Conservation (phyloP, 2,888 invertebrate species). For the Synanthedon myopaeformis region DNA sequence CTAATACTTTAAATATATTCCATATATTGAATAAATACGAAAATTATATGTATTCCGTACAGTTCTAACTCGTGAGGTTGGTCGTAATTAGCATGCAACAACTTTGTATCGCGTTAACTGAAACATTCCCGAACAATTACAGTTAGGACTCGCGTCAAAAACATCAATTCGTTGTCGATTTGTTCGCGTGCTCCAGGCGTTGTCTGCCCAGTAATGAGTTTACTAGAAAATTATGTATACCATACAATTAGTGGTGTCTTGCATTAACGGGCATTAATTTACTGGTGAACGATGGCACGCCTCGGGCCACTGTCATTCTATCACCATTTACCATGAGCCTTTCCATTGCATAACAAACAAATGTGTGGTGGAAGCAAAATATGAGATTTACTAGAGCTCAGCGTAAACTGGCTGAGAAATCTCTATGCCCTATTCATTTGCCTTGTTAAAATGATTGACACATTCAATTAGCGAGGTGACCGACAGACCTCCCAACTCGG, state of each 20-base stretch:
- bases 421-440: constrained; percentile 65
- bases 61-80: too few species aligned
- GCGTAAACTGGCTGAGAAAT: constrained; percentile 1
- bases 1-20: too few species aligned
- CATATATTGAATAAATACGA: too few species aligned
- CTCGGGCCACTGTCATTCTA: constrained; percentile 40
- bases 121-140: too few species aligned
- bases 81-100: background rate
- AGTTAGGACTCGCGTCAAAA: constrained; percentile 9
- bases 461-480: constrained; percentile 80
- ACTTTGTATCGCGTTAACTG: background rate
- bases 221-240: constrained; percentile 41
- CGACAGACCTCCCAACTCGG: constrained; percentile 69
- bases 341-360: constrained; percentile 6
- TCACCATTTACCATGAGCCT: constrained; percentile 21
- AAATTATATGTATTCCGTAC: too few species aligned
- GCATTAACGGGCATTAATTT: constrained; percentile 47
- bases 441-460: constrained; percentile 84
- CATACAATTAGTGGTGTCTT: constrained; percentile 53
- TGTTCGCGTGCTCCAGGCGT: constrained; percentile 31
- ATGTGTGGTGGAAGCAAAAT: background rate
- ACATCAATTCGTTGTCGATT: constrained; percentile 30
- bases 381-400: background rate
- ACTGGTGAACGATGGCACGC: constrained; percentile 45
- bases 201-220: constrained; percentile 42